Evolutionary conservation across 2,888 invertebrate genomes (phyloP), one percentile per base, ranked within the genome.

Genomic region (Germaria angustata): DNA sequence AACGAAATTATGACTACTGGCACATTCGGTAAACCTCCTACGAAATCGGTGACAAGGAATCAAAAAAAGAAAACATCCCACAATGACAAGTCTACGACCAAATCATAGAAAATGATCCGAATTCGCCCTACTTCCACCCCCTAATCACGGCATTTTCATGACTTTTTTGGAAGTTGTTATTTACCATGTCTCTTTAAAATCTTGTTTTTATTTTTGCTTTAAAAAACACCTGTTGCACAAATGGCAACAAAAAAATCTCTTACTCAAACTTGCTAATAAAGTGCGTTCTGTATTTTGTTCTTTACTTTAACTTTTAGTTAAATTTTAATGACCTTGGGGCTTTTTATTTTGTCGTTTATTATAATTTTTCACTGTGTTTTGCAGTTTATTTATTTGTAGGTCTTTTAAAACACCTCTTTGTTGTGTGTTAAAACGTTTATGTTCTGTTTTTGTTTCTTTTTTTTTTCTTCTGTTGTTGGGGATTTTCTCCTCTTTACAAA

Each of bases 241-340:
- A 9, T 34, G 15, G 6, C 5, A 41, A 2, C 39, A 28, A 49
- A n/a, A n/a, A n/a, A n/a, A n/a, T n/a, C n/a, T n/a, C n/a, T 1
- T 49, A 17, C 20, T 44, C 7, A 13, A 63, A 41, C 61, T 55
- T 46, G 46, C 28, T 36, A 39, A 7, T 44, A 20, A 17, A 57
- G 55, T 13, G 55, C n/a, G n/a, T 24, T 17, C 61, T 71, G 51
- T 71, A 11, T 34, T 22, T 66, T 39, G 61, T 68, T 32, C 7
- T 66, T 17, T 28, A 5, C 6, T 28, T 3, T 28, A 28, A 28
- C n/a, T 63, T 51, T 5, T 69, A 51, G 68, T 69, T 34, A 69
- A 13, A 68, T 59, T 41, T 84, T 85, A 83, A 81, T 86, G 89
- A 88, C 88, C 89, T 89, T 89, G 89, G 87, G 89, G 87, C 85